Conservation (phyloP, 2,113 vertebrate species). For the Chrysochloris asiatica region DNA sequence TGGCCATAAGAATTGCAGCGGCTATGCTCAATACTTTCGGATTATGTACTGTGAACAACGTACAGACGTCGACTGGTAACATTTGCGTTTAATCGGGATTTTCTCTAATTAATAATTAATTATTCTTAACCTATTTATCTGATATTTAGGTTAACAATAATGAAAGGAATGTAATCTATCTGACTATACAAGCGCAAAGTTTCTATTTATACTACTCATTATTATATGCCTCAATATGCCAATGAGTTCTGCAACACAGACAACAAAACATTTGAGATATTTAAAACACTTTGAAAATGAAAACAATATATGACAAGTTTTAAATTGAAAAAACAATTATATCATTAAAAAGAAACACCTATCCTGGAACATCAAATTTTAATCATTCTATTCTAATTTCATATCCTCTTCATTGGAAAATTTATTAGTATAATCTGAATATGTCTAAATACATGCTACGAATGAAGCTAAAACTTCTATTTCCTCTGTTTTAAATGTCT, state of each 20-base stretch:
- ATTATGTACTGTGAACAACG: conserved; percentile 82
- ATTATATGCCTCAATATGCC: conserved; percentile 33
- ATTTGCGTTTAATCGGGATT: conserved; percentile 67
- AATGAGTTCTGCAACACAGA: conserved; percentile 75
- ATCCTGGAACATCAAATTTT: conserved; percentile 15
- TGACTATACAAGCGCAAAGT: neutral
- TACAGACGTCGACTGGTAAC: conserved; percentile 80
- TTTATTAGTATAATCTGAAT: neutral
- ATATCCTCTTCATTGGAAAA: conserved; percentile 29
- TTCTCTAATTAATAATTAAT: conserved; percentile 61
- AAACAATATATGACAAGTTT: neutral
- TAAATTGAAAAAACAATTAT: conserved; percentile 40
- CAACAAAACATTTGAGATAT: neutral
- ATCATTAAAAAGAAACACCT: conserved; percentile 7
- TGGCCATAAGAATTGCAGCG: conserved; percentile 77
- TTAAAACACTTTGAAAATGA: conserved; percentile 39
- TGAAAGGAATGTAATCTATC: conserved; percentile 28
- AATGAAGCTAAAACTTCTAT: conserved; percentile 16
- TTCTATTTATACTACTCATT: conserved; percentile 27
- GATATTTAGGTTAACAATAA: conserved; percentile 80
- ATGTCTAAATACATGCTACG: neutral
- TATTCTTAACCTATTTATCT: conserved; percentile 79
- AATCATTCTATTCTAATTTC: conserved; percentile 19
- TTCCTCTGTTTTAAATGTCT: neutral
- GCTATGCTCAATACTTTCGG: conserved; percentile 80